Base-by-base conservation (phyloP, 2,888 invertebrate species). In the Eudemis profundana region DNA sequence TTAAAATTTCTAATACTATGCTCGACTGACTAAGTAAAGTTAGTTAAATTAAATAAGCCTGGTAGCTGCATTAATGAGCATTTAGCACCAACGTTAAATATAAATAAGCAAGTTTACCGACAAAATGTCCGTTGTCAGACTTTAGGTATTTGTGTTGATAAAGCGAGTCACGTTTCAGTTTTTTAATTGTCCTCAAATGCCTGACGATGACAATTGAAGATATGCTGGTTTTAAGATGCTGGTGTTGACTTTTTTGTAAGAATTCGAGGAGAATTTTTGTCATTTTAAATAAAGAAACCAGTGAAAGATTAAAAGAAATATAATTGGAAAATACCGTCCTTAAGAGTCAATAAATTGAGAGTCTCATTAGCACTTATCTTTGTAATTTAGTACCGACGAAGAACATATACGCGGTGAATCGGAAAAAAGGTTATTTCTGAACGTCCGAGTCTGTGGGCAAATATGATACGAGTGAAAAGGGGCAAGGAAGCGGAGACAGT, bases 1-100 rank as follows among this genome's bases (percentile, higher is more conserved):
- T 51, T 57, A 33, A 44, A 64, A 44, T 57, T 57, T 64, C 50
- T 57, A 50, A 59, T 59, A 44, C 42, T 50, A 23, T 44, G 57
- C 50, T 44, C 23, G 50, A 59, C 36, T 38, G 44, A 44, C 15
- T 64, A 42, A 54, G 50, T 53, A 54, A 54, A 53, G 54, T 62
- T 51, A 46, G 44, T 59, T 36, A 33, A 50, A 64, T 64, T 50
- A 51, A 36, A 53, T 61, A 33, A 57, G 42, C 44, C 19, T n/a
- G 19, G 19, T 14, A 23, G 57, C 49, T 64, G 33, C 44, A 46
- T 57, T 38, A 40, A 54, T 38, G 54, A 62, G 46, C 4, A 56
- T 47, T 64, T 44, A 57, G 33, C 40, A 15, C 17, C 44, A 17
- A 33, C 47, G n/a, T 29, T 23, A 50, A 63, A 57, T 61, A 44